phyloP scores from a whole-genome alignment of 2,888 invertebrate genomes.

The Tridacna crocea region DNA sequence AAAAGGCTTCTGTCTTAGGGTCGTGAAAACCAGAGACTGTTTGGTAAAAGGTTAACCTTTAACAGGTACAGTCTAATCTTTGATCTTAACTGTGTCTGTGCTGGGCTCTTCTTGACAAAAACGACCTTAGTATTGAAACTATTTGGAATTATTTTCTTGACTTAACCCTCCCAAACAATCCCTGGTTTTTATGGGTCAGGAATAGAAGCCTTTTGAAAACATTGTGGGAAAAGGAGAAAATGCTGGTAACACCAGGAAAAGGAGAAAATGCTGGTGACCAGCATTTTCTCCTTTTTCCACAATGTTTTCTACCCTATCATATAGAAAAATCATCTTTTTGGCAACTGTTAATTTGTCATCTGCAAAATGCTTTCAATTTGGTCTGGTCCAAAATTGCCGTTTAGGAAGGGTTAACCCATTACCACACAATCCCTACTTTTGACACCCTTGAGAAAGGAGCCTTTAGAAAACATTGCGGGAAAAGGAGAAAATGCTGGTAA shows the following conservation, averaged over 20 bases:
- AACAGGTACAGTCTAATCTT: too few relatives aligned
- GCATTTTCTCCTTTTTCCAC: conserved; percentile 7
- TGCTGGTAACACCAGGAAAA: too few relatives aligned
- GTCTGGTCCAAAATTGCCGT: too few relatives aligned
- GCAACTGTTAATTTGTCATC: not conserved
- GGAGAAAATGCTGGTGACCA: not conserved
- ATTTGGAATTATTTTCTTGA: too few relatives aligned
- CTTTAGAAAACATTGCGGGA: not conserved
- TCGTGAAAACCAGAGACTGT: too few relatives aligned
- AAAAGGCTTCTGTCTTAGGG: too few relatives aligned
- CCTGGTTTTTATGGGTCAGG: too few relatives aligned
- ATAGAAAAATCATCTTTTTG: not conserved
- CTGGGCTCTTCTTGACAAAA: too few relatives aligned
- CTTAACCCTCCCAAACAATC: too few relatives aligned
- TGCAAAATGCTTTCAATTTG: conserved; percentile 1
- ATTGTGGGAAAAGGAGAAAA: not conserved
- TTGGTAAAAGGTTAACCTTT: too few relatives aligned
- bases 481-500: not conserved
- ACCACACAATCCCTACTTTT: not conserved
- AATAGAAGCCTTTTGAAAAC: not conserved
- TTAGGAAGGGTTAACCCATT: not conserved
- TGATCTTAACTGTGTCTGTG: too few relatives aligned
- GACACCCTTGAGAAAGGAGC: not conserved
- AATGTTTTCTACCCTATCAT: not conserved
- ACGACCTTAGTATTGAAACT: too few relatives aligned